Base-by-base conservation (phyloP, 2,888 invertebrate genomes). In the Dolomedes plantarius region DNA sequence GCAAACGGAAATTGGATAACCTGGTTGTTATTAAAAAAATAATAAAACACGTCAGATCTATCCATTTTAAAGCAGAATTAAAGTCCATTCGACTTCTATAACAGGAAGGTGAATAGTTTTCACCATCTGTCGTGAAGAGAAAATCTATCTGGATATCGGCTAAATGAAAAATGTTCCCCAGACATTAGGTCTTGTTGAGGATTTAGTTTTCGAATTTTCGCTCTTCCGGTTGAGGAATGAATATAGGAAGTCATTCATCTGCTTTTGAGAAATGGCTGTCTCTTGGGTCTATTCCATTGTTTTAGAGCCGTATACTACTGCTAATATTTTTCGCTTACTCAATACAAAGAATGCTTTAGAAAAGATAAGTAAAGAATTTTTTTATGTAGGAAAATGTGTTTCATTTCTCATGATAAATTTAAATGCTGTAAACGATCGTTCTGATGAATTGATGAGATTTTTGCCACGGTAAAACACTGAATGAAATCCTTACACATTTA, bases 171-270 rank as follows among this genome's bases (percentile, higher is more conserved):
- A 16, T 16, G 46, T 13, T 16, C 11, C 46, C 11, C 16, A 16
- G 46, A 46, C 46, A 46, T 46, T 16, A 46, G 46, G 46, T 46
- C 46, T 46, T 46, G 46, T 46, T 6, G 46, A 46, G 46, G 46
- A 46, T 46, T 46, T 46, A 46, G 46, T 16, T 16, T 16, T 46
- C 46, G 16, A 46, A 46, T 46, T 46, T 46, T 16, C 7, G 13
- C 16, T 46, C 46, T 46, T 46, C 46, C 46, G 7, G 9, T 46
- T 2, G 9, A 46, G 16, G 16, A 46, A 46, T 46, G 16, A 11
- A 13, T 16, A 16, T 13, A 46, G 16, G 2, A 46, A 46, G 46
- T 16, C 46, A 16, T 46, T 46, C 16, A 46, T 46, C 16, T 46
- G 46, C 16, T 16, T 46, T 46, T 46, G 46, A 46, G 46, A 46